Evolutionary conservation across 2,888 invertebrate species (phyloP), one percentile per base, ranked within the genome.

Genomic region (Trachelus stipa): DNA sequence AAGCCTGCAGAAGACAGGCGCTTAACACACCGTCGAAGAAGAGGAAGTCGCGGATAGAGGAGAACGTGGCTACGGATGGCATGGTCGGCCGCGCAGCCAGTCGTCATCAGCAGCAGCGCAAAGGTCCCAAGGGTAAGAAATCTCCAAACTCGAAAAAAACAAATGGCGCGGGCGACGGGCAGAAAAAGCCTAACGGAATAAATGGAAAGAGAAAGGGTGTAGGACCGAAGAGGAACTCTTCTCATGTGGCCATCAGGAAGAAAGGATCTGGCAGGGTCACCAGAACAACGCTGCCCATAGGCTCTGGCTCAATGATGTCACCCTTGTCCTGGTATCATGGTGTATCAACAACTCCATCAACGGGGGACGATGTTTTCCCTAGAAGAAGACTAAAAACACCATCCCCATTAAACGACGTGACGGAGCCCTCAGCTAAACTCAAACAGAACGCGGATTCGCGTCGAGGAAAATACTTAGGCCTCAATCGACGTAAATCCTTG

Each of bases 11-110:
- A 11, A 85, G 85, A 12, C 87, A 89, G 79, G 85, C 85, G 1
- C 85, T 88, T 4, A 87, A 90, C 76, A 85, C 87, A 34, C 83
- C 88, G 23, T 85, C 88, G 30, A 88, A 87, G 81, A 91, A 91
- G 85, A 83, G 89, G 75, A 91, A 93, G 87, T 91, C 92, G 76
- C 92, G 93, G 86, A 92, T 93, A 83, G 93, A 93, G 81, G 80
- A 83, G 81, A 81, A 83, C 78, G 77, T 75, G 76, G 80, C 77
- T 75, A 77, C 75, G 30, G 68, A 40, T 69, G 79, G n/a, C n/a
- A 23, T 23, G 56, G 9, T 9, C 23, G 69, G 34, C 12, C 34
- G 68, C 34, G 69, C 69, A 3, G 76, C 37, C n/a, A 2, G 9
- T 56, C 56, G 56, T 56, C 79, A 83, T 73, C 80, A 81, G 80